Evolutionary conservation across 2,888 invertebrate genomes (phyloP).

Genomic region (Pristionchus entomophagus): DNA sequence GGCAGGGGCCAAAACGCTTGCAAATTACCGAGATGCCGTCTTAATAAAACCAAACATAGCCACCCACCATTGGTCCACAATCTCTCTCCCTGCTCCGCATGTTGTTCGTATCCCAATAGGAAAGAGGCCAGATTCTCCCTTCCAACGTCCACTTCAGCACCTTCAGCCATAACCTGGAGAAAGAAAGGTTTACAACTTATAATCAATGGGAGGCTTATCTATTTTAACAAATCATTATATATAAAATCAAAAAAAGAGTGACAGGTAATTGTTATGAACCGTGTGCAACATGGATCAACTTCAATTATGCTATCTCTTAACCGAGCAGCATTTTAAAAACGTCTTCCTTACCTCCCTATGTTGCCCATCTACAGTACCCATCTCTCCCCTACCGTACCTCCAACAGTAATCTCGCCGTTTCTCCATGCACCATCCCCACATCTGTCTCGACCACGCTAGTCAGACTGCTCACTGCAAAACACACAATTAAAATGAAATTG

Average conservation of each 20-base stretch:
- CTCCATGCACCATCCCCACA: constrained; percentile 42
- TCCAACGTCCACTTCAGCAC: constrained; percentile 24
- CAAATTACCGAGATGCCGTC: too few relatives aligned
- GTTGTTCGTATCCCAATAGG: constrained; percentile 45
- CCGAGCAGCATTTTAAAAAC: too few relatives aligned
- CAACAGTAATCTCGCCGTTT: constrained; percentile 41
- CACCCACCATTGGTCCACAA: constrained; percentile 15
- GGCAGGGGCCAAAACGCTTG: too few relatives aligned
- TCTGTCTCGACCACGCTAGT: constrained; percentile 31
- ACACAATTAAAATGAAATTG: neutral
- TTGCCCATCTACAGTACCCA: neutral
- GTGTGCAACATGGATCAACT: too few relatives aligned
- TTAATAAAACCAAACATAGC: neutral
- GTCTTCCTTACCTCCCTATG: too few relatives aligned
- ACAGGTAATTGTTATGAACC: too few relatives aligned
- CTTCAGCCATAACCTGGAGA: constrained; percentile 48
- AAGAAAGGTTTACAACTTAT: neutral
- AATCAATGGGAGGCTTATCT: too few relatives aligned
- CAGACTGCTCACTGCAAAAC: constrained; percentile 27
- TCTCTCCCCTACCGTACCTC: constrained; percentile 28
- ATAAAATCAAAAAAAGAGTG: too few relatives aligned
- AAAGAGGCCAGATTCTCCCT: constrained; percentile 46
- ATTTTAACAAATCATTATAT: too few relatives aligned
- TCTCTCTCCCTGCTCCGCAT: neutral
- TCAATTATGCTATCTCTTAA: too few relatives aligned